phyloP scores from a whole-genome alignment of 2,888 invertebrate genomes.

The Heteromyza rotundicornis region DNA sequence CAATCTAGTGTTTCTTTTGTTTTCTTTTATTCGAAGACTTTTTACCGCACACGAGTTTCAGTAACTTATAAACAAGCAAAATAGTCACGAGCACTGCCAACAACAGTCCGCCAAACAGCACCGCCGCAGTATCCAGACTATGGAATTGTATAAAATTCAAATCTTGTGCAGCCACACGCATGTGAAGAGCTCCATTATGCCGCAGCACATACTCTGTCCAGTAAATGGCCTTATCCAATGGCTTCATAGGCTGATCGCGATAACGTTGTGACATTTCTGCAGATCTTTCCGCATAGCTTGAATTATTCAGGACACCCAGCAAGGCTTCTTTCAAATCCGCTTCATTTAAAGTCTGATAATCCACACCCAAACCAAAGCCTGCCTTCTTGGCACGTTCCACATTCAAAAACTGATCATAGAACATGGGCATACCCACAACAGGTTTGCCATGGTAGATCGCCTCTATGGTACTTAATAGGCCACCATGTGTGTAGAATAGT shows the following conservation, averaged over 20 bases:
- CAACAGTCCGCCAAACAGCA: constrained; percentile 35
- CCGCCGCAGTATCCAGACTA: constrained; percentile 49
- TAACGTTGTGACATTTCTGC: constrained; percentile 42
- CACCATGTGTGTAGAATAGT: constrained; percentile 65
- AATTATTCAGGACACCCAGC: constrained; percentile 38
- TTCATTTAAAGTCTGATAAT: constrained; percentile 45
- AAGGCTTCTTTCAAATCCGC: constrained; percentile 35
- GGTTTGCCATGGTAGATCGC: constrained; percentile 60
- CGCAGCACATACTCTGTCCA: constrained; percentile 57
- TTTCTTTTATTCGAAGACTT: constrained; percentile 14
- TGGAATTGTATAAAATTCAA: constrained; percentile 53
- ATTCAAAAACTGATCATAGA: constrained; percentile 64
- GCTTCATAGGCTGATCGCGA: constrained; percentile 52
- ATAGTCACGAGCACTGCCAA: constrained; percentile 13
- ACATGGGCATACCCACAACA: constrained; percentile 56
- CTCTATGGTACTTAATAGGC: constrained; percentile 63
- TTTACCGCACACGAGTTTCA: neutral
- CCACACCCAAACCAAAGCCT: constrained; percentile 61
- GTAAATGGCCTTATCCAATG: constrained; percentile 53
- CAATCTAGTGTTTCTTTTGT: constrained; percentile 19
- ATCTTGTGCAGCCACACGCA: constrained; percentile 52
- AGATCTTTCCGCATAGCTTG: constrained; percentile 35
- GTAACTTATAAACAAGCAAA: neutral
- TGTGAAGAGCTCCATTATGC: constrained; percentile 53
- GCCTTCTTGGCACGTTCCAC: constrained; percentile 58